phyloP scores from a whole-genome alignment of 2,888 invertebrate genomes.

The Blastobasis adustella region DNA sequence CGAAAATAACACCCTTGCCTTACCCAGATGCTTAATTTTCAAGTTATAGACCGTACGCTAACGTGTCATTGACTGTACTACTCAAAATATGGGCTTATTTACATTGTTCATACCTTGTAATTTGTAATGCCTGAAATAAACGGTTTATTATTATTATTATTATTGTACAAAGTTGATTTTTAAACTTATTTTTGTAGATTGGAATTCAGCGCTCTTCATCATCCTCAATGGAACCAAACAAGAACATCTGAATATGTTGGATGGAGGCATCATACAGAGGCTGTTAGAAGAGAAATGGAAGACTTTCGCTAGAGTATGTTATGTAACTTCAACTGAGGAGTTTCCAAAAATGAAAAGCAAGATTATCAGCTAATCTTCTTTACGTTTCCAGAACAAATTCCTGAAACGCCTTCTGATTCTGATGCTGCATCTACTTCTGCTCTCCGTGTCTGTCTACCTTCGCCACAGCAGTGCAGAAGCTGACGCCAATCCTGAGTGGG shows the following conservation, averaged over 20 bases:
- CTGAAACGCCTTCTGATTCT: constrained; percentile 92
- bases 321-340: too few species aligned
- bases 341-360: too few species aligned
- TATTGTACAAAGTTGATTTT: too few species aligned
- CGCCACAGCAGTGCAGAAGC: constrained; percentile 76
- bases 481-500: constrained; percentile 51
- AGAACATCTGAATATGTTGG: constrained; percentile 98
- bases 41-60: too few species aligned
- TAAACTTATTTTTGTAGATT: constrained; percentile 78
- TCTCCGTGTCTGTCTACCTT: constrained; percentile 93
- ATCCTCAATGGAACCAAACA: constrained; percentile 98
- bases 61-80: too few species aligned
- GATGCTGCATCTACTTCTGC: constrained; percentile 87
- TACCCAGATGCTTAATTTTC: too few species aligned
- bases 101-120: too few species aligned
- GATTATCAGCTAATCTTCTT: background rate
- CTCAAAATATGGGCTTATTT: too few species aligned
- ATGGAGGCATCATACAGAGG: constrained; percentile 97
- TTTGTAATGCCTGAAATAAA: too few species aligned
- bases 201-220: constrained; percentile 98
- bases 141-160: too few species aligned
- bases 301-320: constrained; percentile 91
- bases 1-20: too few species aligned
- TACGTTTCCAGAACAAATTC: constrained; percentile 85
- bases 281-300: constrained; percentile 99